Evolutionary conservation across 2,888 invertebrate genomes (phyloP).

Genomic region (Microplitis manilae): DNA sequence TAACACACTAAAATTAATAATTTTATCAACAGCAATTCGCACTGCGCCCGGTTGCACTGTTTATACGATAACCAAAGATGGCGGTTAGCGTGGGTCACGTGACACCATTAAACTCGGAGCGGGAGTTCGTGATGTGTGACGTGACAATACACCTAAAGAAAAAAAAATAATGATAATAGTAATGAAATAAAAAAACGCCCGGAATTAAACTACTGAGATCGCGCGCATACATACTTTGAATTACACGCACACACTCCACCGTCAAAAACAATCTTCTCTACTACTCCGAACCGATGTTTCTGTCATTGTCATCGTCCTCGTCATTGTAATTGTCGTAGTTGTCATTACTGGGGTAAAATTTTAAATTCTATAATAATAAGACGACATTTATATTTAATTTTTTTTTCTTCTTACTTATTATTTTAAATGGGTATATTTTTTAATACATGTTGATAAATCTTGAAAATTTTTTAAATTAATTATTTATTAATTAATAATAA

Average conservation of each 20-base stretch:
- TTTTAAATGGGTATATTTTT: too few relatives aligned
- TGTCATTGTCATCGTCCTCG: too few relatives aligned
- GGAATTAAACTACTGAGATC: slow-evolving; percentile 13
- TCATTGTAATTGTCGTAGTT: too few relatives aligned
- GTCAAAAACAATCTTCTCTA: slow-evolving; percentile 3
- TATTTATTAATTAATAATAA: too few relatives aligned
- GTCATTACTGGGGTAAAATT: too few relatives aligned
- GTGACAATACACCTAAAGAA: slow-evolving; percentile 47
- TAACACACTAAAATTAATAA: slow-evolving; percentile 65
- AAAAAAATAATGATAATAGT: slow-evolving; percentile 9
- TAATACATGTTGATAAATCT: too few relatives aligned
- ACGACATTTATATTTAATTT: too few relatives aligned
- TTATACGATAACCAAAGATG: slow-evolving; percentile 76
- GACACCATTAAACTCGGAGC: slow-evolving; percentile 63
- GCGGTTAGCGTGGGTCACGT: slow-evolving; percentile 79
- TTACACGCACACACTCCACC: background rate
- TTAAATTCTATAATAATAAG: too few relatives aligned
- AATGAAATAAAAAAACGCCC: slow-evolving; percentile 5
- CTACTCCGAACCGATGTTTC: too few relatives aligned
- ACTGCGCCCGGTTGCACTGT: slow-evolving; percentile 74
- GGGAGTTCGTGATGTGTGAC: slow-evolving; percentile 61
- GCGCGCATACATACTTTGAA: background rate
- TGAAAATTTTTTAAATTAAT: too few relatives aligned
- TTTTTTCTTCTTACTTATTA: too few relatives aligned
- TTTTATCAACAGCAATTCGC: slow-evolving; percentile 66